These are phyloP conservation scores for Batillaria attramentaria DNA, from an alignment of 1,140 invertebrate species.

Conservation along the genomic window DNA sequence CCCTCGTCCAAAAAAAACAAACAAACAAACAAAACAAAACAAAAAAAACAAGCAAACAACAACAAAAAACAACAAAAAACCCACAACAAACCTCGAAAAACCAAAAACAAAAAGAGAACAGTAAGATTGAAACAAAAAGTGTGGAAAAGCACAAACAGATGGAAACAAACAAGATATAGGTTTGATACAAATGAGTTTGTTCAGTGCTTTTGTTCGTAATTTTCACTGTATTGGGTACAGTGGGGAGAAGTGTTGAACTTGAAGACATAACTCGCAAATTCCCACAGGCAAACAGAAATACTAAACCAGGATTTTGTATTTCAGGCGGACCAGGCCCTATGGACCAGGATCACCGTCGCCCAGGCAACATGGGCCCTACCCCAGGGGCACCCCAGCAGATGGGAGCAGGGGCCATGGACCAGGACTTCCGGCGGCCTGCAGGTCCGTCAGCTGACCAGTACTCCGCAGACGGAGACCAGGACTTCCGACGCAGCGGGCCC, in stretches of 20 bases:
- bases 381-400: slow-evolving; percentile 14
- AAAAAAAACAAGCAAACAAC: too few relatives aligned
- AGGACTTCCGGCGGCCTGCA: slow-evolving; percentile 24
- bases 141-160: not conserved
- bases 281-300: not conserved
- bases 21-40: too few relatives aligned
- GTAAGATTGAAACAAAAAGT: too few relatives aligned
- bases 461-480: slow-evolving; percentile 33
- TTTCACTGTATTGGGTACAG: not conserved
- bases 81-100: too few relatives aligned
- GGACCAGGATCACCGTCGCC: slow-evolving; percentile 31
- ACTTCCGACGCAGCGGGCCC: slow-evolving; percentile 31
- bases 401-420: slow-evolving; percentile 17
- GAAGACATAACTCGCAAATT: not conserved
- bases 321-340: slow-evolving; percentile 17
- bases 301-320: not conserved
- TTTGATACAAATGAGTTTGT: not conserved
- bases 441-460: slow-evolving; percentile 25
- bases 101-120: too few relatives aligned
- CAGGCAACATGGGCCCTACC: slow-evolving; percentile 13
- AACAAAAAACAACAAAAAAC: too few relatives aligned
- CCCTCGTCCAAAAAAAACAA: not conserved
- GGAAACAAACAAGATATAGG: not conserved
- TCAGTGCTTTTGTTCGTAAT: too few relatives aligned
- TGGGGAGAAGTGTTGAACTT: not conserved